A percentile compares a stretch with the other conserved stretches of the same genome.
Conservation (phyloP, 2,113 vertebrate species). For the Myanophis thanlyinensis region DNA sequence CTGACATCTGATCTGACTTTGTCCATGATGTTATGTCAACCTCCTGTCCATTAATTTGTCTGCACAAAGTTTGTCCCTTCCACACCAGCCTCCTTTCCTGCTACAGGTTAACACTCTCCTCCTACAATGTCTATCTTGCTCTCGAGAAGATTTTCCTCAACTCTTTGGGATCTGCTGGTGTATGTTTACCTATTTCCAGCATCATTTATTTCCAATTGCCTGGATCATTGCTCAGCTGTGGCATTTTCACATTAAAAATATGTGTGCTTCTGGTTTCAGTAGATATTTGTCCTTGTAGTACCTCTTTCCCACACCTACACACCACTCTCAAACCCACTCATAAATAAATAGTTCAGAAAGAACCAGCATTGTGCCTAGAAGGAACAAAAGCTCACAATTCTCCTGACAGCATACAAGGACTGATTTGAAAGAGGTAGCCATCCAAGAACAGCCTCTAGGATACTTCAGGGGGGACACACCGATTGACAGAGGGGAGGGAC, state of each 20-base stretch:
- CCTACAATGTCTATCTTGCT: background rate
- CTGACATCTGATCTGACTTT: too few relatives aligned
- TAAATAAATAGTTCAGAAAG: background rate
- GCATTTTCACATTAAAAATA: background rate
- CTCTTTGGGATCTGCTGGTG: background rate
- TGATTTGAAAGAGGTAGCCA: background rate
- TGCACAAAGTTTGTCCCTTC: background rate
- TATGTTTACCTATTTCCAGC: background rate
- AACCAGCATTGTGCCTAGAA: background rate
- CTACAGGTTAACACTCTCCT: background rate
- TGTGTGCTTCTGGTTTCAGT: background rate
- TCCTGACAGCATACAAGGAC: background rate
- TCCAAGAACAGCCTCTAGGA: background rate
- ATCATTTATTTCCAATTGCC: background rate
- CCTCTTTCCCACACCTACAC: background rate
- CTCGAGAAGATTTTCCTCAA: background rate
- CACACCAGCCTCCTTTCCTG: background rate
- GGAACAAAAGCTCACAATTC: background rate
- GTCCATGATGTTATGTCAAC: background rate
- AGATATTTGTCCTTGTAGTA: background rate
- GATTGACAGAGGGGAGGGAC: too few relatives aligned
- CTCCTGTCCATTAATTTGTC: background rate
- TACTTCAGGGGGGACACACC: background rate
- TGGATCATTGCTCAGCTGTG: background rate
- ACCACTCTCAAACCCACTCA: background rate